phyloP scores from a whole-genome alignment of 2,113 vertebrate species.

The Corynorhinus townsendii region DNA sequence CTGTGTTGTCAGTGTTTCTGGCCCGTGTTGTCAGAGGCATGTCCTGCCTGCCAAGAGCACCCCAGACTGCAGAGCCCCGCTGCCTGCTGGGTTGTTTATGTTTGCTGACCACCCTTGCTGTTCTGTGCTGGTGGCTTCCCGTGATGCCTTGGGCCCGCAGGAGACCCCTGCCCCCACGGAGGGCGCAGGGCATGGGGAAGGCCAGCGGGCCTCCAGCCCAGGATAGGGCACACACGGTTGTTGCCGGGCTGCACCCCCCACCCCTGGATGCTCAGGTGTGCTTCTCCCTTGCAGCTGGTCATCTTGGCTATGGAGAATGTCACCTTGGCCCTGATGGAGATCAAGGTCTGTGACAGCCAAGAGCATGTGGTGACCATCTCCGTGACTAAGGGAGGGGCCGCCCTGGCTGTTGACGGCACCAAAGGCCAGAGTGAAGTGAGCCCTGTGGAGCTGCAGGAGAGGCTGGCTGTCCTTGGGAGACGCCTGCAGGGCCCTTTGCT shows the following conservation, averaged over 20 bases:
- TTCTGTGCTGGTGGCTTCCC: background rate
- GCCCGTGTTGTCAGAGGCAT: rapidly evolving
- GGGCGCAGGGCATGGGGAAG: background rate
- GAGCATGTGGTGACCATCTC: slow-evolving; percentile 86
- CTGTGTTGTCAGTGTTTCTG: background rate
- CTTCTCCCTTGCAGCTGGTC: slow-evolving; percentile 82
- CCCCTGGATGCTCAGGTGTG: background rate
- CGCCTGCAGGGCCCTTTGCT: slow-evolving; percentile 76
- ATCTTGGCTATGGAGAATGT: slow-evolving; percentile 84
- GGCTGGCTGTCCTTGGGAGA: slow-evolving; percentile 69
- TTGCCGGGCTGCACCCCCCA: background rate
- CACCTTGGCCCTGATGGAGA: slow-evolving; percentile 85
- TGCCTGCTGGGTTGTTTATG: background rate
- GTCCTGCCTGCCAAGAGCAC: background rate
- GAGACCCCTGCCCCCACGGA: background rate
- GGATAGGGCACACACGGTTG: background rate
- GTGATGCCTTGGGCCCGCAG: rapidly evolving
- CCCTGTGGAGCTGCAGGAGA: slow-evolving; percentile 69
- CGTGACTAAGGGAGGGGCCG: slow-evolving; percentile 79
- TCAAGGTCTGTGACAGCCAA: slow-evolving; percentile 86
- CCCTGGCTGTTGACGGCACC: slow-evolving; percentile 85
- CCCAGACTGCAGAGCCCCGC: background rate
- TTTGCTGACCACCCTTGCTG: too few species aligned
- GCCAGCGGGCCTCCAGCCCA: background rate
- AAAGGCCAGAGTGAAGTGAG: slow-evolving; percentile 80